Conservation (phyloP, 2,888 invertebrate species). For the Poecilus cupreus region DNA sequence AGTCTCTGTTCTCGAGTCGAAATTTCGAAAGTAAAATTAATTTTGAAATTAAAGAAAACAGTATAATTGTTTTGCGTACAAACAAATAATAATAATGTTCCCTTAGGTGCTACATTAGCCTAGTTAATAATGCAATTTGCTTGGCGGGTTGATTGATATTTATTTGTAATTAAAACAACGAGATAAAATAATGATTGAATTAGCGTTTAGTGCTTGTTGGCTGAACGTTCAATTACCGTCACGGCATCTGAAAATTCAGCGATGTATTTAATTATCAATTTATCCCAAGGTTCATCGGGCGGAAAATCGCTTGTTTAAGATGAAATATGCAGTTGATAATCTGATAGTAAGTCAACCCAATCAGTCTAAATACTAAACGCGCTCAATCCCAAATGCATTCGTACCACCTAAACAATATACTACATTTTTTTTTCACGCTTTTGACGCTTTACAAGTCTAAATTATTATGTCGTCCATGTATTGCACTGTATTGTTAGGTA, state of each 20-base stretch:
- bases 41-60: too few relatives aligned
- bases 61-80: too few relatives aligned
- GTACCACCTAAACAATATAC: too few relatives aligned
- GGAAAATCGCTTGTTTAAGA: constrained; percentile 11
- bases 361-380: too few relatives aligned
- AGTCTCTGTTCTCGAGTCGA: background rate
- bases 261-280: constrained; percentile 19
- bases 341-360: too few relatives aligned
- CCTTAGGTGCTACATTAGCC: too few relatives aligned
- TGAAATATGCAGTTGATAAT: background rate
- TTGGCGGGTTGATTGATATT: background rate
- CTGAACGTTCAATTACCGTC: constrained; percentile 22
- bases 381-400: too few relatives aligned
- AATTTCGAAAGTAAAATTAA: too few relatives aligned
- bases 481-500: too few relatives aligned
- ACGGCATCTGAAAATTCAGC: constrained; percentile 9
- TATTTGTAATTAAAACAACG: constrained; percentile 11
- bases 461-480: too few relatives aligned
- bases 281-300: background rate
- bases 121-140: constrained; percentile 13
- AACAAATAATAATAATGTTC: constrained; percentile 1
- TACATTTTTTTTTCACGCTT: too few relatives aligned
- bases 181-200: constrained; percentile 31
- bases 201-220: constrained; percentile 27
- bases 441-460: too few relatives aligned